Evolutionary conservation across 1,140 invertebrate genomes (phyloP).

Genomic region (Coptotermes formosanus): DNA sequence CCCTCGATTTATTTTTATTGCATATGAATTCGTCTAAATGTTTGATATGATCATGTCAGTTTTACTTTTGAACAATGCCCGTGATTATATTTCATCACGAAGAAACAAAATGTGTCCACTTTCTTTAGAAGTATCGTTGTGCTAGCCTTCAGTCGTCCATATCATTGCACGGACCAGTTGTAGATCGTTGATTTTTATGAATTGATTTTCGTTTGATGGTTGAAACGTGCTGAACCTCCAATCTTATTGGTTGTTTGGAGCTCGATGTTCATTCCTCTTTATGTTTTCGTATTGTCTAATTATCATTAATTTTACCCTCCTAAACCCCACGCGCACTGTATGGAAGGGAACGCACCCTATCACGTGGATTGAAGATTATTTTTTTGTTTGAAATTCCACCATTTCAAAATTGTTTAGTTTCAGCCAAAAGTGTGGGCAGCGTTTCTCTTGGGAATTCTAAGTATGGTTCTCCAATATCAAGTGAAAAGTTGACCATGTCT

Average conservation of each 20-base stretch:
- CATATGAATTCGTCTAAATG: conserved; percentile 12
- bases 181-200: conserved; percentile 2
- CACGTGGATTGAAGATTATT: not conserved
- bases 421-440: conserved; percentile 12
- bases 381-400: conserved; percentile 8
- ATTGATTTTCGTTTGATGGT: not conserved
- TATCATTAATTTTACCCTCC: not conserved
- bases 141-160: not conserved
- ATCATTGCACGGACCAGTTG: conserved; percentile 2
- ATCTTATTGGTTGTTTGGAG: not conserved
- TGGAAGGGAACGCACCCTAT: not conserved
- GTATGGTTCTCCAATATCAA: not conserved
- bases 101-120: not conserved
- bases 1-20: not conserved
- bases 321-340: not conserved
- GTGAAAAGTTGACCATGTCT: conserved; percentile 15
- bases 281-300: not conserved
- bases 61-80: conserved; percentile 11
- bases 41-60: not conserved
- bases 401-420: conserved; percentile 11
- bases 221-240: not conserved
- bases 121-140: not conserved
- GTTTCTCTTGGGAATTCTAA: not conserved
- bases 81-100: not conserved
- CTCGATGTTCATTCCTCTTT: not conserved